phyloP scores from a whole-genome alignment of 53 echinoderm and acorn worm genomes.

The Actinopyga echinites region DNA sequence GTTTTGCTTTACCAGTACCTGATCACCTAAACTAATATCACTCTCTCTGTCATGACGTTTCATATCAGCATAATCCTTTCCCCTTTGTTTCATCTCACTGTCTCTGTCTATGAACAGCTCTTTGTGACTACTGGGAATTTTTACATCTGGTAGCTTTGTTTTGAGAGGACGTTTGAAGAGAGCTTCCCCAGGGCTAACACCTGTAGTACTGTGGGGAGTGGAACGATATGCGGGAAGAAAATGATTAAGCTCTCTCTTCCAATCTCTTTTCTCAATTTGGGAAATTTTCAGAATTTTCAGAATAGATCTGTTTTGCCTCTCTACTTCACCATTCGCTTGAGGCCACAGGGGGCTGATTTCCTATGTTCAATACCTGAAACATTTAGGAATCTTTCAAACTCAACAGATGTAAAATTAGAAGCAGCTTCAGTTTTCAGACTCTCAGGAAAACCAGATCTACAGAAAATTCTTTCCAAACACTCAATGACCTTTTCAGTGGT shows the following conservation, averaged over 20 bases:
- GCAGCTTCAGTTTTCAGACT: constrained; percentile 39
- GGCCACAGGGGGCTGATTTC: constrained; percentile 59
- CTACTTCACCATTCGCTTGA: constrained; percentile 63
- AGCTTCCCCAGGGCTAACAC: constrained; percentile 52
- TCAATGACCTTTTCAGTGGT: constrained; percentile 31
- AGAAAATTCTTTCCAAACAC: constrained; percentile 1
- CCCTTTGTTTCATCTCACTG: constrained; percentile 51
- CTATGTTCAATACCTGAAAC: constrained; percentile 43
- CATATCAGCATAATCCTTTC: constrained; percentile 47
- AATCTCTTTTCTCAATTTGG: constrained; percentile 43
- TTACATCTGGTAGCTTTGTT: constrained; percentile 49
- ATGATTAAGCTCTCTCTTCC: constrained; percentile 39
- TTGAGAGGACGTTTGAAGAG: constrained; percentile 44
- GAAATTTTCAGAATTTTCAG: constrained; percentile 54
- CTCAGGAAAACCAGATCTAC: not conserved
- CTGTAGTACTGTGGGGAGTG: no score
- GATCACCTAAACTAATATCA: constrained; percentile 51
- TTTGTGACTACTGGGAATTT: constrained; percentile 22
- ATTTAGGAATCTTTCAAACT: not conserved
- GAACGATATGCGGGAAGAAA: constrained; percentile 28
- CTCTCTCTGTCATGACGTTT: constrained; percentile 37
- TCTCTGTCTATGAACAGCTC: constrained; percentile 24
- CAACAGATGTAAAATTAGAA: constrained; percentile 35
- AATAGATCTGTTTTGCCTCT: constrained; percentile 58
- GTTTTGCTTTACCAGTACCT: constrained; percentile 50